Evolutionary conservation across 2,888 invertebrate genomes (phyloP), one percentile per base, ranked within the genome.

Genomic region (Euclidia mi): DNA sequence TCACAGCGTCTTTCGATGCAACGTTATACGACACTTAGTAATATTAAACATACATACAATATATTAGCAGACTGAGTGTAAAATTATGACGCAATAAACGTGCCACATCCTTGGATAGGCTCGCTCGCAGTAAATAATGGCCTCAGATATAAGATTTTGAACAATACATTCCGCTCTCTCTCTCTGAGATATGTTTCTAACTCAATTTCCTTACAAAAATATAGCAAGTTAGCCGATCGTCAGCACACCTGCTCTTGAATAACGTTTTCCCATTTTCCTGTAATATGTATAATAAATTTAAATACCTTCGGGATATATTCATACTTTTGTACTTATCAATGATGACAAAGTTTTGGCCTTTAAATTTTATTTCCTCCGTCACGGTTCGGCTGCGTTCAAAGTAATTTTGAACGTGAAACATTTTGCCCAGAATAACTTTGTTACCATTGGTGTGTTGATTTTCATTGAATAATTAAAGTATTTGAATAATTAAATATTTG

Each of bases 151-250:
- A 71, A 71, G 65, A 68, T 74, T 68, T 64, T 62, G 58, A 61
- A 73, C 74, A 72, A 77, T 79, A 75, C 51, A 58, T 72, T 69
- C 71, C 71, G 45, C 49, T 49, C 60, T 66, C n/a, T n/a, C n/a
- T n/a, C 66, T 73, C 66, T 66, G 14, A 55, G 11, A 69, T 59
- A 61, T 64, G 56, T 58, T 76, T 61, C 58, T 51, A 66, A 74
- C 91, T 92, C 89, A 89, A 91, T 93, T 90, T 82, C 76, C 82
- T 77, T 78, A 84, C 88, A 88, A 91, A 92, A 92, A 92, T 93
- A 91, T 88, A 83, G 88, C 89, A 82, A 91, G 84, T 92, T 94
- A 91, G 94, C 92, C 89, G 90, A 93, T 93, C 88, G 92, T 91
- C 91, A 88, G 90, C 85, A 83, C 94, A 94, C 93, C 93, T 94